Percentiles rank a stretch among this genome's conserved stretches.
phyloP scores from a whole-genome alignment of 2,797 vertebrate genomes.

The Acrocephalus scirpaceus region DNA sequence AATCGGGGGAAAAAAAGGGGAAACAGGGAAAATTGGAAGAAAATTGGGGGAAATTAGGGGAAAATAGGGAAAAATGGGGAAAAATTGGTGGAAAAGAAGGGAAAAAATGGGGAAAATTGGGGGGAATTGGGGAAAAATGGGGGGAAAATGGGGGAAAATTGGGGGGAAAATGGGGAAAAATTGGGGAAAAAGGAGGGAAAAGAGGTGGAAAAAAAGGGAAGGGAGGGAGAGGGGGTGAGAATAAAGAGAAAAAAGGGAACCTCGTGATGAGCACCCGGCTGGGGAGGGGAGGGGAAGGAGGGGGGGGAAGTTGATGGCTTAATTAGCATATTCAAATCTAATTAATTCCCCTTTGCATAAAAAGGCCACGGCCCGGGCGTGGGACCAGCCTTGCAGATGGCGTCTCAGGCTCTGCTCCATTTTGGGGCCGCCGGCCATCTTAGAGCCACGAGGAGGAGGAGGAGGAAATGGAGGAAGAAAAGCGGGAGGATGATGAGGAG shows the following conservation, averaged over 20 bases:
- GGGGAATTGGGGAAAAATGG: no score
- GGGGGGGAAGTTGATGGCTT: background rate
- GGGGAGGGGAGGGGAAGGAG: no score
- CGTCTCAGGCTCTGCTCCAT: slow-evolving; percentile 43
- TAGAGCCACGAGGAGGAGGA: background rate
- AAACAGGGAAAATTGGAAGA: no score
- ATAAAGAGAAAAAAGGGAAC: slow-evolving; percentile 23
- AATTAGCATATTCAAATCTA: slow-evolving; percentile 72
- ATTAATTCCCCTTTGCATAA: slow-evolving; percentile 69
- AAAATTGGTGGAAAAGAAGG: no score
- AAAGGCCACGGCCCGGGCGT: slow-evolving; percentile 49
- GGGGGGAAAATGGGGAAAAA: no score
- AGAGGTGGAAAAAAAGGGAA: background rate
- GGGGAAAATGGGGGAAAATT: no score
- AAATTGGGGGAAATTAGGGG: no score
- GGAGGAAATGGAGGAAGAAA: no score
- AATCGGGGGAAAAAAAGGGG: no score
- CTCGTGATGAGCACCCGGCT: background rate
- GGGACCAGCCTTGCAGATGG: slow-evolving; percentile 58
- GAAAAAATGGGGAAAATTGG: no score
- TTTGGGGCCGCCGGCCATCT: slow-evolving; percentile 45
- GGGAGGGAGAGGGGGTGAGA: background rate
- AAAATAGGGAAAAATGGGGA: no score
- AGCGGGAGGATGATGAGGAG: no score
- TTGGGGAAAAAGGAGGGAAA: background rate